Base-by-base conservation (phyloP, 2,797 vertebrate species). In the Craterocephalus amniculus region DNA sequence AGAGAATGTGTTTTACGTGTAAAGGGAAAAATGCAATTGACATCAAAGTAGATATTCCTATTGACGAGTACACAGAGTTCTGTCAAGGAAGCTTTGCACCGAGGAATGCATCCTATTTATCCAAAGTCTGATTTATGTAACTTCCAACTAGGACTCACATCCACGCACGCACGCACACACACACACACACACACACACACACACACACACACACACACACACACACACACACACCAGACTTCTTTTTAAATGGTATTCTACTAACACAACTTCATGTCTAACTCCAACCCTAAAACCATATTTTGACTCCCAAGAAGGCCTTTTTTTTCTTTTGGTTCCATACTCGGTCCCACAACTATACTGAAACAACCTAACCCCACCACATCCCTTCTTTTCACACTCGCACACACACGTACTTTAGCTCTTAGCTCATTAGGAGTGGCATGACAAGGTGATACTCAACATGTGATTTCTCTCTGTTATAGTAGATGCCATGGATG, bases 381-480 rank as follows among this genome's bases (percentile, higher is more conserved):
- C 18, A 36, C 8, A 7, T 55, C 2, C 22, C 10, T 14, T 24
- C 26, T 54, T 54, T 31, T 29, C 49, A 7, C 26, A 58, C 56
- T 63, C 43, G 61, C 63, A 52, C 56, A 36, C 43, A 52, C 71
- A 74, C 68, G 72, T 14, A 68, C 18, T 49, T 49, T n/a, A 14
- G 29, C 75, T 76, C 67, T 71, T 55, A 36, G 45, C 61, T 65
- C 78, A 80, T 88, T 76, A 81, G 87, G 88, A 85, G 82, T 89
- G 87, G 83, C 79, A 84, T 57, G 40, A 73, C 56, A 64, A 74
- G 63, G 78, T 77, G 83, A 86, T 68, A 72, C 14, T 29, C 70
- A 90, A 81, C 89, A 89, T 85, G 87, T 90, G 86, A 90, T 80
- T 79, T 55, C 51, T 81, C 76, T 60, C 78, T 79, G 67, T 84